Evolutionary conservation across 2,113 vertebrate genomes (phyloP).

Genomic region (Microcebus tavaratra): DNA sequence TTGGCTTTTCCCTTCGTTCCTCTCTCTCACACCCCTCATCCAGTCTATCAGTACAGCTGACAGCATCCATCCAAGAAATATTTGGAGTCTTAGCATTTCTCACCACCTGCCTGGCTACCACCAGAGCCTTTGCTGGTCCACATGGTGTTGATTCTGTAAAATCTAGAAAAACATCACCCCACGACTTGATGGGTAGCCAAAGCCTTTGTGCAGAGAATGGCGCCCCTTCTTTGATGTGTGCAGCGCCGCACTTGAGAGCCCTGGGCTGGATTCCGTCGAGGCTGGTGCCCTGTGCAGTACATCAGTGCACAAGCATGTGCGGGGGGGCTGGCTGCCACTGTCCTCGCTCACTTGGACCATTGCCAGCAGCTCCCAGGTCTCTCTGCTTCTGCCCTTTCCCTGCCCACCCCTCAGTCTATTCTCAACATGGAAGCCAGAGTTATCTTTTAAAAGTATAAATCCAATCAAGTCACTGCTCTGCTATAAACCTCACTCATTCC

Average conservation of each 20-base stretch:
- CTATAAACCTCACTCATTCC: not conserved
- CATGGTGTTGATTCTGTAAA: not conserved
- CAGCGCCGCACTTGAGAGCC: not conserved
- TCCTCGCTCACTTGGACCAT: not conserved
- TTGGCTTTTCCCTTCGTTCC: not conserved
- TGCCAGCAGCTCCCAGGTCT: not conserved
- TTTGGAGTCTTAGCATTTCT: not conserved
- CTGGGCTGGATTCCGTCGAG: not conserved
- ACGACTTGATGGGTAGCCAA: not conserved
- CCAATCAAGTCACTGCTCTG: not conserved
- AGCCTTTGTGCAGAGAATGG: not conserved
- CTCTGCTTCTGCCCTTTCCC: not conserved
- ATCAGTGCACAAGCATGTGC: rapidly evolving
- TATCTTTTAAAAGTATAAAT: not conserved
- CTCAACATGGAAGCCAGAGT: not conserved
- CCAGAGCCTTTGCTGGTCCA: not conserved
- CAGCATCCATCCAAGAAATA: not conserved
- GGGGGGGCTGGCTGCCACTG: not conserved
- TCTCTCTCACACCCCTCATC: not conserved
- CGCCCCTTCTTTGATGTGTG: not conserved
- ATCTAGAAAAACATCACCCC: not conserved
- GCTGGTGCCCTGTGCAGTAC: too few species aligned
- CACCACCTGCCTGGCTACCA: not conserved
- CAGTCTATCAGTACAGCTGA: not conserved
- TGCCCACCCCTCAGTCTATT: not conserved